Evolutionary conservation across 2,888 invertebrate species (phyloP), one percentile per base, ranked within the genome.

Genomic region (Amphipoea lucens): DNA sequence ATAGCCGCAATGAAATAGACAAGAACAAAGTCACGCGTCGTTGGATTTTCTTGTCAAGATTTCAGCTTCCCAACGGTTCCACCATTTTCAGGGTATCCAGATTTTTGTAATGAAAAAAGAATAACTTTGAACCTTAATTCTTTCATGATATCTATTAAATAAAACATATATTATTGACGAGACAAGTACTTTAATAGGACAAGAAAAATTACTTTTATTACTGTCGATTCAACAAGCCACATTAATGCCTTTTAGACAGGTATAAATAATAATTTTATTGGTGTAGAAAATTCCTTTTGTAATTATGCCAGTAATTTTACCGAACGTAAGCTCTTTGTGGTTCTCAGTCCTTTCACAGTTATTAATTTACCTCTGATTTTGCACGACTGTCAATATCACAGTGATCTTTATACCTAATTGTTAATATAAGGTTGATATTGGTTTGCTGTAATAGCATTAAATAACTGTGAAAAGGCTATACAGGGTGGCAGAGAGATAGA

Each of bases 221-320:
- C 81, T 81, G 23, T 70, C 57, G 29, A 66, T 79, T 77, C 29
- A n/a, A 81, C 51, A 81, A 63, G 51, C 66, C 62, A 73, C 68
- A 12, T 17, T 68, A 73, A 79, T 73, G 45, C 2, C 60, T 74
- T 48, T 17, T 20, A 74, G 54, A 74, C 60, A 29, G 54, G 20
- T n/a, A 71, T 57, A 48, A 63, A 81, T 11, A 14, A 14, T 70
- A 9, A 62, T 81, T 76, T 81, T 71, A 81, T 57, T 57, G 23
- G 36, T 45, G 23, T 69, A 29, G 65, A 63, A 65, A 54, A 62
- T 54, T 80, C 4, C 42, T 74, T 75, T 73, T 75, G 51, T 74
- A 62, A 40, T 20, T 57, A 72, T 20, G 23, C 29, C 42, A 71
- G 57, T 63, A 0, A 40, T 75, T 81, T 65, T 42, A 48, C 29